Conservation (phyloP, 2,888 invertebrate genomes). For the Dryomyza anilis region DNA sequence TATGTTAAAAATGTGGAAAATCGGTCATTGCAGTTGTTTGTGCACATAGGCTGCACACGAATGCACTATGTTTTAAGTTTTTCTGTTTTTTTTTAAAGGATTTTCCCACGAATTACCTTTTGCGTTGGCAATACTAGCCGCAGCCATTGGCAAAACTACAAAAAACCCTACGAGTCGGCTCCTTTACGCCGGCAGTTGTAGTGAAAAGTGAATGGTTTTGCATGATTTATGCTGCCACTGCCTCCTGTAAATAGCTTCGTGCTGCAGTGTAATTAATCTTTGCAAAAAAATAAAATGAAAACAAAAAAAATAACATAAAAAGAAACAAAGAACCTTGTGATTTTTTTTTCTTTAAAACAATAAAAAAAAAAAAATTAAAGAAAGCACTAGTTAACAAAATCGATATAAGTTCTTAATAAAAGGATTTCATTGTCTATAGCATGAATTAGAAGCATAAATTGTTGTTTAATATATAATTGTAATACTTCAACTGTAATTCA, state of each 20-base stretch:
- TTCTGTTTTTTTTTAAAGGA: not conserved
- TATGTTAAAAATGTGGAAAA: conserved; percentile 29
- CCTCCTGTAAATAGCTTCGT: conserved; percentile 30
- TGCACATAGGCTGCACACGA: not conserved
- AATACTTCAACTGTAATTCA: too few relatives aligned
- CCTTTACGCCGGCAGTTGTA: not conserved
- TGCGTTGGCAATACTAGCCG: too few relatives aligned
- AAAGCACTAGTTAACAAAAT: too few relatives aligned
- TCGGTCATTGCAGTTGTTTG: conserved; percentile 30
- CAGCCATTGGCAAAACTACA: not conserved
- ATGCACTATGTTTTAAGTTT: not conserved
- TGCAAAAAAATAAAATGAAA: not conserved
- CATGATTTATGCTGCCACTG: conserved; percentile 33
- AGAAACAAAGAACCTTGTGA: not conserved
- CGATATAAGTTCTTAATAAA: too few relatives aligned
- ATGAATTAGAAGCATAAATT: too few relatives aligned
- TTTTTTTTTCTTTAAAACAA: too few relatives aligned
- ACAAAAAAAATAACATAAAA: not conserved
- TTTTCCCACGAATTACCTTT: too few relatives aligned
- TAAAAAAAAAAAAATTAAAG: too few relatives aligned
- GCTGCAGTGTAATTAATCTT: conserved; percentile 36
- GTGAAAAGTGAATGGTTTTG: conserved; percentile 35
- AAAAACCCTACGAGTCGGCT: not conserved
- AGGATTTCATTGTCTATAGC: too few relatives aligned
- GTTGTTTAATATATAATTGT: too few relatives aligned